These are phyloP conservation scores for Diarsia mendica DNA, from an alignment of 2,888 invertebrate genomes.

Conservation along the genomic window DNA sequence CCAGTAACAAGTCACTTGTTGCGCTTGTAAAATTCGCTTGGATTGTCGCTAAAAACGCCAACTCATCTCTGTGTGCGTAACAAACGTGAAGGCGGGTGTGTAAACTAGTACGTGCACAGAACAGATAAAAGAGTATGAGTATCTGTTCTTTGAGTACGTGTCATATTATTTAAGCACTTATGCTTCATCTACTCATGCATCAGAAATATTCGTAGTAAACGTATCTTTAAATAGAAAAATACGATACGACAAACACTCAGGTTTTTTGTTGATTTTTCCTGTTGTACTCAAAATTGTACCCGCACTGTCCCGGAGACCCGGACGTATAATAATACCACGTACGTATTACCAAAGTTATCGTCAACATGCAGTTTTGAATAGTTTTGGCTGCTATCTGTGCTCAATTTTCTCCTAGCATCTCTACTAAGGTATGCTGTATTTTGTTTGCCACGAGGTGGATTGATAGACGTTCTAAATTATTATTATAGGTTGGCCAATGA, in stretches of 20 bases:
- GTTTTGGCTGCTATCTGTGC: neutral
- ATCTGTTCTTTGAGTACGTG: too few relatives aligned
- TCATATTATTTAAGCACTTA: constrained; percentile 29
- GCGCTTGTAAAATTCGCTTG: constrained; percentile 44
- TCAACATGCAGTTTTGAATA: neutral
- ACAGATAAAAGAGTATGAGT: too few relatives aligned
- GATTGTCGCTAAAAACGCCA: constrained; percentile 9
- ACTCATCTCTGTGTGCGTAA: constrained; percentile 30
- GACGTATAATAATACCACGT: neutral
- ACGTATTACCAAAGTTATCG: neutral
- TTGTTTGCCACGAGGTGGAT: neutral
- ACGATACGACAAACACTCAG: too few relatives aligned
- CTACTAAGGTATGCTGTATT: constrained; percentile 1
- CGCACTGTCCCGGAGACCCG: neutral
- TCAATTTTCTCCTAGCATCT: neutral
- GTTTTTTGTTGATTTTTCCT: neutral
- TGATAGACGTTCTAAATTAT: neutral
- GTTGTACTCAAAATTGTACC: neutral
- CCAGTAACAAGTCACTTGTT: constrained; percentile 67
- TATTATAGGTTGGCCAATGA: neutral
- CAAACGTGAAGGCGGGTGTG: constrained; percentile 17
- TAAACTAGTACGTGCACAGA: constrained; percentile 22
- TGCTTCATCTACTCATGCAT: constrained; percentile 23
- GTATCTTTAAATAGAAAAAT: constrained; percentile 16
- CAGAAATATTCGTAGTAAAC: neutral